These are phyloP conservation scores for Tapirus indicus DNA, from an alignment of 2,797 vertebrate species.

Conservation along the genomic window DNA sequence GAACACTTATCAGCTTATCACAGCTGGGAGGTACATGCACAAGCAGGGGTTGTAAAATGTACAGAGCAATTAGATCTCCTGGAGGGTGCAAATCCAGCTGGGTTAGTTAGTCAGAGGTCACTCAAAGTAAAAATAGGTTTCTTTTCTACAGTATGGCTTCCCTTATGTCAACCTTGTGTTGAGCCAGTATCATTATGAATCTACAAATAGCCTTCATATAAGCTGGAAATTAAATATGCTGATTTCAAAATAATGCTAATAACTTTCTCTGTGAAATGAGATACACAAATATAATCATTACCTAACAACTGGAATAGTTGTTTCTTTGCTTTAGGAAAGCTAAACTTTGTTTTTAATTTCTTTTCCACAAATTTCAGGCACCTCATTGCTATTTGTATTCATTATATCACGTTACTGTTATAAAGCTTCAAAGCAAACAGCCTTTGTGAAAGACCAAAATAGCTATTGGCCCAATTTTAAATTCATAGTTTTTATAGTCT, in stretches of 20 bases:
- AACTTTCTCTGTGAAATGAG: neutral
- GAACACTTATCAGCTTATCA: too few species aligned
- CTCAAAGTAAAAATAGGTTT: too few species aligned
- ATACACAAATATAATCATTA: neutral
- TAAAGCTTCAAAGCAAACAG: neutral
- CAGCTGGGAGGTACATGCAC: too few species aligned
- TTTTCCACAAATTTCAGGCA: neutral
- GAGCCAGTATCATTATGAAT: neutral
- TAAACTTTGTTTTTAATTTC: neutral
- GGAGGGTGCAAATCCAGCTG: too few species aligned
- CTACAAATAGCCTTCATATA: neutral
- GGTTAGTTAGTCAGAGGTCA: too few species aligned
- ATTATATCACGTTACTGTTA: neutral
- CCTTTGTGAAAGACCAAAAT: neutral
- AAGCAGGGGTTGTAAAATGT: too few species aligned
- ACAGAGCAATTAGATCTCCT: too few species aligned
- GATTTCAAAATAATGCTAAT: neutral
- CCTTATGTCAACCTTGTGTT: too few species aligned
- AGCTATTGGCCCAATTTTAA: neutral
- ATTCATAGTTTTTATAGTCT: neutral
- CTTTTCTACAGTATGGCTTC: too few species aligned
- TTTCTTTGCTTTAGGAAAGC: neutral
- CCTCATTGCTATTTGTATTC: neutral
- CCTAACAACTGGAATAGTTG: neutral
- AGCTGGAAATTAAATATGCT: neutral